These are phyloP conservation scores for Drosophila leontia DNA, from an alignment of 1,140 invertebrate species.

Conservation along the genomic window DNA sequence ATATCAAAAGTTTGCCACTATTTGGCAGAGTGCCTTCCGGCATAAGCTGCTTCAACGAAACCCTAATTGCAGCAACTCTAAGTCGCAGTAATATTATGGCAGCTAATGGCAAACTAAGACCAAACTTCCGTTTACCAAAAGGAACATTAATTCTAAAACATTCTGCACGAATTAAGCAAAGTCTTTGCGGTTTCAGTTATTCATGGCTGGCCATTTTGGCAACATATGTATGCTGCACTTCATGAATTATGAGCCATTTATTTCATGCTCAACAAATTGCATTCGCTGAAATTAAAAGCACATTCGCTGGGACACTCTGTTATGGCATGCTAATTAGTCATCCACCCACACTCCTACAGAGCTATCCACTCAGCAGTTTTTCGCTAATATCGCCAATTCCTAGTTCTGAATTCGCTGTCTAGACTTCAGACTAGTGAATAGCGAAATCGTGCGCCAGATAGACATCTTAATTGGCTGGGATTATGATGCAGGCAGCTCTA, in stretches of 20 bases:
- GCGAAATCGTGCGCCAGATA: constrained; percentile 59
- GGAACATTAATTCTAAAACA: constrained; percentile 29
- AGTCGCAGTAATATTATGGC: not conserved
- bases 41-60: constrained; percentile 6
- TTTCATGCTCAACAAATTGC: constrained; percentile 54
- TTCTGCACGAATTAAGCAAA: constrained; percentile 28
- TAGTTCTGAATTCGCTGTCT: constrained; percentile 45
- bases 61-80: constrained; percentile 3
- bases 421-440: constrained; percentile 52
- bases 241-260: constrained; percentile 65
- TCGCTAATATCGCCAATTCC: constrained; percentile 36
- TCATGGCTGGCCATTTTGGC: constrained; percentile 31
- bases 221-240: constrained; percentile 62
- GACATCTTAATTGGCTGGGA: constrained; percentile 72
- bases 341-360: constrained; percentile 1
- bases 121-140: constrained; percentile 13
- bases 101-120: constrained; percentile 7
- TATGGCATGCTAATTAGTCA: constrained; percentile 67
- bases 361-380: constrained; percentile 8
- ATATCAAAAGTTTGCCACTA: constrained; percentile 7
- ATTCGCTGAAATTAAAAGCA: constrained; percentile 56
- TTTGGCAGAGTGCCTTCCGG: not conserved
- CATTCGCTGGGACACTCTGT: constrained; percentile 27
- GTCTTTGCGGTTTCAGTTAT: constrained; percentile 39
- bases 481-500: constrained; percentile 52